Evolutionary conservation across 2,797 vertebrate species (phyloP).

Genomic region (Ptychobarbus kaznakovi): DNA sequence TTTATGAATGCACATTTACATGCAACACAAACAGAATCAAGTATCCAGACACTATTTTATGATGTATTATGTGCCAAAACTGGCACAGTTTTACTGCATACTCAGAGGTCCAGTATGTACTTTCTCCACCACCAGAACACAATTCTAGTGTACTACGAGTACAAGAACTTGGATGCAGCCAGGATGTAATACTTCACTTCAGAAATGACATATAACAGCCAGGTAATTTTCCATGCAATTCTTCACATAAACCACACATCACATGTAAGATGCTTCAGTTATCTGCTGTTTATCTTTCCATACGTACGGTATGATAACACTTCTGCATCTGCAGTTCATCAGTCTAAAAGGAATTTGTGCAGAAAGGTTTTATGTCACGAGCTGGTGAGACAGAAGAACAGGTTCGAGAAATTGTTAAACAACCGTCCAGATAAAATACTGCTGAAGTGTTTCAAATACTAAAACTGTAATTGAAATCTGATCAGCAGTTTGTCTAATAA

Average conservation of each 20-base stretch:
- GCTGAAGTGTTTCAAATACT: not conserved
- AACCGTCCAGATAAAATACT: not conserved
- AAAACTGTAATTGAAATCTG: not conserved
- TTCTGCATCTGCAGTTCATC: slow-evolving; percentile 12
- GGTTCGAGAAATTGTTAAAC: not conserved
- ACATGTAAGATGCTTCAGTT: not conserved
- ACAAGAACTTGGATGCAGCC: not conserved
- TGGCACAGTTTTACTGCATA: not conserved
- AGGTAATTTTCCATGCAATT: not conserved
- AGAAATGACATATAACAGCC: not conserved
- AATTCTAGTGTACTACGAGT: not conserved
- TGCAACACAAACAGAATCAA: not conserved
- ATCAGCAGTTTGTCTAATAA: not conserved
- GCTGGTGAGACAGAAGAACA: not conserved
- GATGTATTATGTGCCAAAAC: not conserved
- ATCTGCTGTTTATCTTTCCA: not conserved
- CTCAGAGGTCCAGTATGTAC: not conserved
- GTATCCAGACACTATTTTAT: not conserved
- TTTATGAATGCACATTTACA: not conserved
- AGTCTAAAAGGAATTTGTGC: not conserved
- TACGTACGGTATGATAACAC: not conserved
- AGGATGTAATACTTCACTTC: not conserved
- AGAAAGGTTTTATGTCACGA: not conserved
- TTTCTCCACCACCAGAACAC: not conserved
- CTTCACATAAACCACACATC: not conserved